Conservation (phyloP, 2,888 invertebrate species). For the Caenorhabditis panamensis region DNA sequence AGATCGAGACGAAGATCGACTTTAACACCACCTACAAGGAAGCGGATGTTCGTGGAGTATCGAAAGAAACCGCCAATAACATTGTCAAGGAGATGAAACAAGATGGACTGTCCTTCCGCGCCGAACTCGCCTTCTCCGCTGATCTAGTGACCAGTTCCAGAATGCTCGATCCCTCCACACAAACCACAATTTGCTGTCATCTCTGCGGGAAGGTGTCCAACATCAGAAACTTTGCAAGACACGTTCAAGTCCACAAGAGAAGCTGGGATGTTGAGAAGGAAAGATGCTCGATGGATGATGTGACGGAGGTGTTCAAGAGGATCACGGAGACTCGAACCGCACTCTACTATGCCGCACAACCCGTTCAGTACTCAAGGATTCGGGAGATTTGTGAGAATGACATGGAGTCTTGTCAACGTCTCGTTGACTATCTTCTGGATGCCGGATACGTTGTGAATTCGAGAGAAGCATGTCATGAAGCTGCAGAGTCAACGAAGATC, state of each 20-base stretch:
- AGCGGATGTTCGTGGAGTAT: background rate
- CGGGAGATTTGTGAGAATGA: background rate
- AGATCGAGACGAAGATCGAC: background rate
- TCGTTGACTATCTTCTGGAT: background rate
- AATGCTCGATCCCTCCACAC: background rate
- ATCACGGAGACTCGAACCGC: background rate
- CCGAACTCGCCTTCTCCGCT: background rate
- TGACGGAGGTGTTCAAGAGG: conserved; percentile 4
- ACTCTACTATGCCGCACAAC: conserved; percentile 7
- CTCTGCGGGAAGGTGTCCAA: background rate
- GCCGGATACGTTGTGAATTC: background rate
- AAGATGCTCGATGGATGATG: background rate
- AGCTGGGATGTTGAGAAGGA: background rate
- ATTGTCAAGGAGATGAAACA: background rate
- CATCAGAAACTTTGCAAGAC: background rate
- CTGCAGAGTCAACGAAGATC: background rate
- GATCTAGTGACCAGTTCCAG: background rate
- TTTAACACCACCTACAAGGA: background rate
- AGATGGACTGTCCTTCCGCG: background rate
- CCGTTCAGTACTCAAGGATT: background rate
- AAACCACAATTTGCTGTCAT: background rate
- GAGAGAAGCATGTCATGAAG: background rate
- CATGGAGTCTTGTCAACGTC: too few species aligned
- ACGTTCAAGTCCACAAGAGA: background rate
- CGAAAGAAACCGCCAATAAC: background rate